These are phyloP conservation scores for Ctenoplectra terminalis DNA, from an alignment of 1,140 invertebrate genomes.

Conservation along the genomic window DNA sequence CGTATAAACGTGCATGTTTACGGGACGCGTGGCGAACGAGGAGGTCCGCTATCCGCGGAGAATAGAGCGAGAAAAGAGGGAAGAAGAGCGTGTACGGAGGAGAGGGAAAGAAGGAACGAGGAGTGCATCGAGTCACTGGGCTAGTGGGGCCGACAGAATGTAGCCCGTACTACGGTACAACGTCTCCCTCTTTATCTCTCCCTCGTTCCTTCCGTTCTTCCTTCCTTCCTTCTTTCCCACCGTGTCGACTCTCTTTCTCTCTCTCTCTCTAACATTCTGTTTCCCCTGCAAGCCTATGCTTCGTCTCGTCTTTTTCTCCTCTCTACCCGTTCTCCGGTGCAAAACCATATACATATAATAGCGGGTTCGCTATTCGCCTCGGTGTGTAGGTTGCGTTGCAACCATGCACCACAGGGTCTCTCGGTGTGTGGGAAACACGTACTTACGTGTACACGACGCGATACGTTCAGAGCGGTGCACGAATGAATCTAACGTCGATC, in stretches of 20 bases:
- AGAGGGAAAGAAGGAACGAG: constrained; percentile 55
- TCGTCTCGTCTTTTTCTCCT: background rate
- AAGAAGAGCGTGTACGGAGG: constrained; percentile 33
- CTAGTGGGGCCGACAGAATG: constrained; percentile 77
- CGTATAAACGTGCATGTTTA: constrained; percentile 5
- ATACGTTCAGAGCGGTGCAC: background rate
- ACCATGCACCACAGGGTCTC: background rate
- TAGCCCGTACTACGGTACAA: constrained; percentile 71
- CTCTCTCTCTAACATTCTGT: background rate
- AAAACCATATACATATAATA: constrained; percentile 19
- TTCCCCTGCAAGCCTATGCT: background rate
- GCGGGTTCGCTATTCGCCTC: constrained; percentile 26
- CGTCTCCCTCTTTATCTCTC: constrained; percentile 55
- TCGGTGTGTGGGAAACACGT: background rate
- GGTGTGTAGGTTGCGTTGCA: constrained; percentile 28
- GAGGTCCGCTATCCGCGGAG: constrained; percentile 35
- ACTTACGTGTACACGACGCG: background rate
- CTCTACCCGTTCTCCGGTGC: background rate
- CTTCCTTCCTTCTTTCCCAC: constrained; percentile 52
- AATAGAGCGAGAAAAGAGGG: constrained; percentile 37
- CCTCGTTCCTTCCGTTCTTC: constrained; percentile 54
- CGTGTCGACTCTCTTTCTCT: background rate
- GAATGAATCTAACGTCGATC: background rate
- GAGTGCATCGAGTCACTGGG: constrained; percentile 75
- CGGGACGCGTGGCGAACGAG: constrained; percentile 38